A percentile compares a stretch with the other conserved stretches of the same genome.
Conservation (phyloP, 2,113 vertebrate genomes). For the Castor canadensis region DNA sequence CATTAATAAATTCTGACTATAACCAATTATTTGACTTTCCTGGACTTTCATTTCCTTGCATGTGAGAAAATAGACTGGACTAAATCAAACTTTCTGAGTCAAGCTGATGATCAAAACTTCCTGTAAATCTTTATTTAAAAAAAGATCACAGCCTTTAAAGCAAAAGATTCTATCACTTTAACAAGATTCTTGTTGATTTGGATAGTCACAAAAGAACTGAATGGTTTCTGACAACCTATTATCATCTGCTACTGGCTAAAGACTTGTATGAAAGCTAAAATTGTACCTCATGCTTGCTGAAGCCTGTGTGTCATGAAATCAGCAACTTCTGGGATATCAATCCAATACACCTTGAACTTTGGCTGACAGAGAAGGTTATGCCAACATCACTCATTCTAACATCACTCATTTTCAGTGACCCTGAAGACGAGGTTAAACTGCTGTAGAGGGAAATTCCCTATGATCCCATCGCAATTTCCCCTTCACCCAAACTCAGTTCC, state of each 20-base stretch:
- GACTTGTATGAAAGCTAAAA: background rate
- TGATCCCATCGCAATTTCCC: background rate
- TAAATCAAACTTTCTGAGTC: background rate
- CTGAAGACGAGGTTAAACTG: background rate
- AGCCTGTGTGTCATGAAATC: background rate
- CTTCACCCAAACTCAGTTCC: background rate
- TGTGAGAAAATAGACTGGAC: background rate
- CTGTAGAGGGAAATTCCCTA: background rate
- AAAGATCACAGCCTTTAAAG: background rate
- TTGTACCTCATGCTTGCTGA: background rate
- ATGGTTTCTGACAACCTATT: background rate
- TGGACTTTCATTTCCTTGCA: background rate
- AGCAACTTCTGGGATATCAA: background rate
- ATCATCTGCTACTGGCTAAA: background rate
- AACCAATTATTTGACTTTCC: background rate
- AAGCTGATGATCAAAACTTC: background rate
- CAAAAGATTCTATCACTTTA: background rate
- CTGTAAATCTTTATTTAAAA: background rate
- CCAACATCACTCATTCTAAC: background rate
- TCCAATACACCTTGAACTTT: background rate
- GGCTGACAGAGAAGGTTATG: background rate
- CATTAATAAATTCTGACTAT: background rate
- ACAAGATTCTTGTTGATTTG: background rate
- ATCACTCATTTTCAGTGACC: background rate
- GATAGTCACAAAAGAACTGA: background rate